Evolutionary conservation across 1,140 invertebrate species (phyloP), one percentile per base, ranked within the genome.

Genomic region (Brachionus sp.): DNA sequence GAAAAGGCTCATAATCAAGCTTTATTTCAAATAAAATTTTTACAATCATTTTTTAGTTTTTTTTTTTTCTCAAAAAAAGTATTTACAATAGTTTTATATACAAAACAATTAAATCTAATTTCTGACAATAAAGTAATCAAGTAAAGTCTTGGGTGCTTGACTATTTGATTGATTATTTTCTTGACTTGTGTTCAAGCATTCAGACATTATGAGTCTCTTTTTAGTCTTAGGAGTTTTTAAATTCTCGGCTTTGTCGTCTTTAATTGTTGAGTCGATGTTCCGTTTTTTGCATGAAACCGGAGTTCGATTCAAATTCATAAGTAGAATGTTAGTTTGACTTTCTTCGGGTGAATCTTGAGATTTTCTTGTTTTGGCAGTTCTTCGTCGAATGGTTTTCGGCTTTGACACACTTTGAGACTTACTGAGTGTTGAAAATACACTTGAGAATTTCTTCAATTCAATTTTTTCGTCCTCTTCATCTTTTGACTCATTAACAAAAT

Each of bases 41-140:
- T 57, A 57, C 50, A 57, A 9, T 19, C 3, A 57, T 9, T 25
- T 53, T 57, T 25, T 19, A 57, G 3, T 29, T 29, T 29, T 57
- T 57, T 57, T 57, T 57, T 13, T 1, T 19, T n/a, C 12, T 53
- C 12, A n/a, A 16, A 57, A 57, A 57, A 57, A 57, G 2, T 57
- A 57, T 57, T 57, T 57, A 57, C 50, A 57, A 57, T 23, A 5
- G n/a, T 39, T 70, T 16, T 42, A 42, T 70, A 33, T 39, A 70
- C 66, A 70, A 44, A 70, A 70, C 66, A 70, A 70, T 39, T 39
- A 70, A 19, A 42, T 42, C 16, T 70, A 35, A 16, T 70, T 10
- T 70, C n/a, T 37, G 19, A 70, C 66, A 19, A 37, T 35, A 70
- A 70, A 70, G 16, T 37, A 75, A 75, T 75, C 70, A 46, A 75